These are phyloP conservation scores for Hirundichthys speculiger DNA, from an alignment of 2,113 vertebrate species.

Conservation along the genomic window DNA sequence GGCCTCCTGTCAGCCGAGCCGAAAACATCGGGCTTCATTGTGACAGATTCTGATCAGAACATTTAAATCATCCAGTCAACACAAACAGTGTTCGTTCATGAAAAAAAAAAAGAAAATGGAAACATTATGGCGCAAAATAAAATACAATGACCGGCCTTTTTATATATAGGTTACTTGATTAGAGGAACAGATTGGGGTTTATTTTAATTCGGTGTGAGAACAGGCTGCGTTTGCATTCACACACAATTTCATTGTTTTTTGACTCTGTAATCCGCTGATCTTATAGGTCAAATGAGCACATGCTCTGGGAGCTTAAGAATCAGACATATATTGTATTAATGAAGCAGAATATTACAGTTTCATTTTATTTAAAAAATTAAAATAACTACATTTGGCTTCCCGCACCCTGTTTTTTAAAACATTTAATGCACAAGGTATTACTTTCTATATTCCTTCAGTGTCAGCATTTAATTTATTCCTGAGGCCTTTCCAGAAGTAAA, in stretches of 20 bases:
- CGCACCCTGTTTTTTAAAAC: no score
- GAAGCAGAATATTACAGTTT: no score
- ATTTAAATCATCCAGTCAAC: no score
- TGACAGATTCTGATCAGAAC: no score
- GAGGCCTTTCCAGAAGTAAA: no score
- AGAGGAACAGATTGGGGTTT: slow-evolving; percentile 62
- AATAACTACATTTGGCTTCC: no score
- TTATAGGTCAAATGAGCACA: slow-evolving; percentile 70
- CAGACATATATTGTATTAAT: background rate
- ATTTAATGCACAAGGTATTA: no score
- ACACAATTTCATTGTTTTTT: slow-evolving; percentile 68
- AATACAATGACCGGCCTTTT: slow-evolving; percentile 32
- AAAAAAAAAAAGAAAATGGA: background rate
- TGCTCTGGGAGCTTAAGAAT: slow-evolving; percentile 33
- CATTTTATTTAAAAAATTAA: no score
- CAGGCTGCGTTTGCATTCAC: slow-evolving; percentile 58
- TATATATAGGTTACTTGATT: slow-evolving; percentile 60
- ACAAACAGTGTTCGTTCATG: slow-evolving; percentile 7
- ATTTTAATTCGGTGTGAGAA: slow-evolving; percentile 65
- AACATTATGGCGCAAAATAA: background rate
- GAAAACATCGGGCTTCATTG: no score
- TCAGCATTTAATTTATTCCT: no score
- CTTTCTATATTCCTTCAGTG: no score
- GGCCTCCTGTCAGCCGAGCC: slow-evolving; percentile 7
- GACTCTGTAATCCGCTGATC: slow-evolving; percentile 70